Base-by-base conservation (phyloP, 2,888 invertebrate genomes). In the Pachymerium ferrugineum region DNA sequence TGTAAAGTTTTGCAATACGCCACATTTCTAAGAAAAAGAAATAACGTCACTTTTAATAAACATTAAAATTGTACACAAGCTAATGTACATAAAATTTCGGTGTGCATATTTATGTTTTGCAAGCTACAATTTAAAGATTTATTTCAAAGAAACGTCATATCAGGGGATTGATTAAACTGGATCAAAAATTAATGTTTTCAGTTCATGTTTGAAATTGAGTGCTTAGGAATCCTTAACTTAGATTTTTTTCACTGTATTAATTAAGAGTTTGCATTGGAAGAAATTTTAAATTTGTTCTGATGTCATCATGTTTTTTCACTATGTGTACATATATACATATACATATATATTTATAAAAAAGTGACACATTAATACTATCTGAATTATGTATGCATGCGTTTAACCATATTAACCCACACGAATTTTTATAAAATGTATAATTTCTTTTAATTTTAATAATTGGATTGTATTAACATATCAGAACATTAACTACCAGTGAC, bases 1-100 rank as follows among this genome's bases (percentile, higher is more conserved):
- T n/a, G n/a, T n/a, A n/a, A 54, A 22, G 28, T 5, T 25, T 54
- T 54, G 54, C 54, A 54, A 25, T 12, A 4, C 25, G 25, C 25
- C 22, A 22, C 25, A 8, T 62, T 38, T 62, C 62, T 22, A 62
- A 62, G 25, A 62, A 25, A 28, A 25, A 62, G 62, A 25, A 62
- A 25, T 54, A 54, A n/a, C n/a, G n/a, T n/a, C 62, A 28, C n/a
- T 62, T 62, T 62, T 28, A 62, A 28, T 62, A 62, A n/a, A n/a
- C 14, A 25, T 62, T 22, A 25, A 62, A 62, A 62, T 62, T 25
- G 62, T 62, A 28, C 62, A 62, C 62, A 62, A 62, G n/a, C 22
- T 28, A 62, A 1, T 62, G 62, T 62, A 62, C 28, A 62, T 62
- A 62, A 28, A 14, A n/a, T n/a, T 19, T 10, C 42, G 12, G 14